Conservation (phyloP, 2,797 vertebrate species). For the Tokudaia muenninki region DNA sequence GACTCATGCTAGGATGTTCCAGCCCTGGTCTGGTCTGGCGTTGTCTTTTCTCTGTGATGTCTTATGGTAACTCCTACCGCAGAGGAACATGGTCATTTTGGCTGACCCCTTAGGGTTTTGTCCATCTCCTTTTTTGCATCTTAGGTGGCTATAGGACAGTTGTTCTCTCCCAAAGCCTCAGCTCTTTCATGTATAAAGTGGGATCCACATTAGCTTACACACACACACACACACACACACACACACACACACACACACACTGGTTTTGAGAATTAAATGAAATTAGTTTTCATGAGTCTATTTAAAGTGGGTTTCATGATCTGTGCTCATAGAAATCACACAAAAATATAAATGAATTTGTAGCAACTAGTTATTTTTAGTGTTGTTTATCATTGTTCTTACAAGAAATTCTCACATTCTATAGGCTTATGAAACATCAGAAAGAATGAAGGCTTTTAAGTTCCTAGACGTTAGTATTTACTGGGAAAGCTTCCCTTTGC, state of each 20-base stretch:
- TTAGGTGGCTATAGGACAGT: background rate
- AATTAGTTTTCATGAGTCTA: background rate
- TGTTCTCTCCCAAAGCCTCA: background rate
- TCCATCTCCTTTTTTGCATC: background rate
- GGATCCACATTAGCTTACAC: background rate
- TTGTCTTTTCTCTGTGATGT: background rate
- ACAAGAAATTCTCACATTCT: conserved; percentile 14
- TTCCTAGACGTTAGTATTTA: background rate
- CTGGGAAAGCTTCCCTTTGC: conserved; percentile 33
- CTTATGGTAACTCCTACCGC: background rate
- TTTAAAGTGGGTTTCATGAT: conserved; percentile 22
- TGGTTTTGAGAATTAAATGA: conserved; percentile 22
- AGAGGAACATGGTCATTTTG: background rate
- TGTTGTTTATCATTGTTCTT: background rate
- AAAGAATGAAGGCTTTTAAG: background rate
- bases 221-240: background rate
- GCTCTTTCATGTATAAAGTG: background rate
- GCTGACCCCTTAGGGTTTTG: background rate
- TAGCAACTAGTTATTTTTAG: conserved; percentile 53
- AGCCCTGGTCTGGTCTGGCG: background rate
- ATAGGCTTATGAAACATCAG: background rate
- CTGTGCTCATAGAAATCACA: background rate
- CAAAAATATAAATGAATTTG: conserved; percentile 40
- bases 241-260: background rate
- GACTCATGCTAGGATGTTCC: background rate